Evolutionary conservation across 2,113 vertebrate species (phyloP).

Genomic region (Ahaetulla prasina): DNA sequence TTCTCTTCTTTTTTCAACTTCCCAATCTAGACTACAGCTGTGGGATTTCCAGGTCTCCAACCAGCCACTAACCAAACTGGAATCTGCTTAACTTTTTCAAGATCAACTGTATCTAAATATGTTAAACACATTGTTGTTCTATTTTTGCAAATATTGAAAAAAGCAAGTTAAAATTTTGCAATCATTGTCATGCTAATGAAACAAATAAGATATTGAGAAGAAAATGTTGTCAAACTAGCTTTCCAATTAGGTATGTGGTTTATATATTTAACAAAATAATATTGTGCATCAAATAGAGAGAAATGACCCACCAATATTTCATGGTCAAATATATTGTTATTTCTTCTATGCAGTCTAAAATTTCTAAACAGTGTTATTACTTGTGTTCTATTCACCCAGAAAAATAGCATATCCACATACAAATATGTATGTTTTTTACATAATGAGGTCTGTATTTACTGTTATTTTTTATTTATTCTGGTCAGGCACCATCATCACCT

Average conservation of each 20-base stretch:
- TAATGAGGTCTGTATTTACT: constrained; percentile 34
- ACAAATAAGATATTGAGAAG: background rate
- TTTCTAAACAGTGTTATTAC: constrained; percentile 24
- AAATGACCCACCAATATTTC: background rate
- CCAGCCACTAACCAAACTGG: background rate
- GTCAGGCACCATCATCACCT: constrained; percentile 83
- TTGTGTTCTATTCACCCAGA: constrained; percentile 24
- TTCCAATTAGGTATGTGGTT: background rate
- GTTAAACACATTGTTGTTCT: constrained; percentile 2
- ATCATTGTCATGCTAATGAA: background rate
- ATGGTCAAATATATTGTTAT: constrained; percentile 17
- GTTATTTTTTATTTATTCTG: constrained; percentile 67
- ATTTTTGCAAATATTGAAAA: background rate
- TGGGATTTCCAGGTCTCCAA: background rate
- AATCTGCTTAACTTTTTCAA: background rate
- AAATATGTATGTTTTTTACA: constrained; percentile 28
- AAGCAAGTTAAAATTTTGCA: background rate
- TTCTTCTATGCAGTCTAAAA: constrained; percentile 26
- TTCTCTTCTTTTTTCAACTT: background rate
- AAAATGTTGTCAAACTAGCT: background rate
- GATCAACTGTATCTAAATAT: background rate
- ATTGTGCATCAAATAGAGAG: background rate
- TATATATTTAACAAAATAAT: background rate
- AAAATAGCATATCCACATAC: constrained; percentile 16
- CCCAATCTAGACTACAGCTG: background rate